phyloP scores from a whole-genome alignment of 2,888 invertebrate genomes.

The Tromatobia lineatoria region DNA sequence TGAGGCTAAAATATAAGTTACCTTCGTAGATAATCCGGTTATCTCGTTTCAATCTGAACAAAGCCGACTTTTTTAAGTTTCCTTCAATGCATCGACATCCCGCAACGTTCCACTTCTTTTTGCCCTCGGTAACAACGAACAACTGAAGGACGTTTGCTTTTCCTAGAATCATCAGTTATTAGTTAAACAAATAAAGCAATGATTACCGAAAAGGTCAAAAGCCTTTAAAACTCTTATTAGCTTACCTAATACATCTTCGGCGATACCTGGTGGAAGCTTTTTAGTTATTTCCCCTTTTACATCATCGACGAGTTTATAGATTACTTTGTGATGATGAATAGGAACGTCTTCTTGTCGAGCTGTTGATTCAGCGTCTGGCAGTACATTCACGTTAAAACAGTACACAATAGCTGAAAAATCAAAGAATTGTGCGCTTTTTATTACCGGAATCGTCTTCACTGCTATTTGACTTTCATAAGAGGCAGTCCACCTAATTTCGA shows the following conservation, averaged over 20 bases:
- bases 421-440: background rate
- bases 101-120: constrained; percentile 93
- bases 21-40: constrained; percentile 90
- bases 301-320: constrained; percentile 97
- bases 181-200: constrained; percentile 31
- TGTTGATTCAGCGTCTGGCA: constrained; percentile 85
- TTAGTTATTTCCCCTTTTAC: constrained; percentile 92
- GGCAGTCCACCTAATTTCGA: too few species aligned
- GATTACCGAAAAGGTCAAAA: constrained; percentile 14
- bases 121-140: constrained; percentile 93
- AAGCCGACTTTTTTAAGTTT: constrained; percentile 88
- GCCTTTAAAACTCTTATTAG: constrained; percentile 11
- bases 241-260: constrained; percentile 92
- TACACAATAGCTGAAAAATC: constrained; percentile 90
- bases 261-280: constrained; percentile 90
- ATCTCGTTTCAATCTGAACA: constrained; percentile 90
- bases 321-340: constrained; percentile 93
- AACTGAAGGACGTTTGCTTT: constrained; percentile 95
- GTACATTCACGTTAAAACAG: constrained; percentile 93
- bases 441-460: constrained; percentile 14
- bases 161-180: constrained; percentile 86
- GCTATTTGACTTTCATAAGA: background rate
- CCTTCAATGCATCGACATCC: constrained; percentile 96
- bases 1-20: constrained; percentile 79
- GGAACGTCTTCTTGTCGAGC: constrained; percentile 87